These are phyloP conservation scores for Dendroctonus ponderosae DNA, from an alignment of 1,140 invertebrate genomes.

Conservation along the genomic window DNA sequence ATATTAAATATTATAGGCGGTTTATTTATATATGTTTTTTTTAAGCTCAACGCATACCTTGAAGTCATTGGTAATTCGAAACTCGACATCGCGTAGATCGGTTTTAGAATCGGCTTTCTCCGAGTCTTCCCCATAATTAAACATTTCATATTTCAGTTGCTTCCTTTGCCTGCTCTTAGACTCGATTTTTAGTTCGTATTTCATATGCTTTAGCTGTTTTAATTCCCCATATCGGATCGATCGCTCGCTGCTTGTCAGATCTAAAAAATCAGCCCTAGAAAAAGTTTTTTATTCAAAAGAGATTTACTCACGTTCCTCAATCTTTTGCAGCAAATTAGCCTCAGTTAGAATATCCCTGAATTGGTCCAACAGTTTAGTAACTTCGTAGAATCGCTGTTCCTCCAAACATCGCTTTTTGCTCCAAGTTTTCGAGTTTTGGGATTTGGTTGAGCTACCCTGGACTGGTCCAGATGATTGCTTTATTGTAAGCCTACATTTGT, in stretches of 20 bases:
- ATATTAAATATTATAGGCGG: not conserved
- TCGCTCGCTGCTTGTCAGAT: constrained; percentile 74
- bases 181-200: constrained; percentile 63
- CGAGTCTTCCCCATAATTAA: constrained; percentile 51
- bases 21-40: not conserved
- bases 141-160: constrained; percentile 68
- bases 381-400: constrained; percentile 95
- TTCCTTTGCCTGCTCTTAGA: constrained; percentile 64
- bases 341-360: constrained; percentile 82
- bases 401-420: constrained; percentile 84
- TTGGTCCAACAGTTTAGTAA: constrained; percentile 88
- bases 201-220: constrained; percentile 77
- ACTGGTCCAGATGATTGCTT: constrained; percentile 37
- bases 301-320: constrained; percentile 48
- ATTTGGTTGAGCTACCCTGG: constrained; percentile 40
- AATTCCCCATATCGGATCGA: constrained; percentile 81
- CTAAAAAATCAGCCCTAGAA: constrained; percentile 6
- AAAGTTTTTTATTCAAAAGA: not conserved
- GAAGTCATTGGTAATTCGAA: constrained; percentile 58
- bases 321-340: constrained; percentile 65
- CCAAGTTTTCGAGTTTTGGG: constrained; percentile 71
- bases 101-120: constrained; percentile 61
- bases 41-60: constrained; percentile 26
- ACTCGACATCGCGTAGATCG: constrained; percentile 92
- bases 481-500: constrained; percentile 28